A percentile compares a stretch with the other conserved stretches of the same genome.
Evolutionary conservation across 2,797 vertebrate genomes (phyloP).

Genomic region (Morus bassanus): DNA sequence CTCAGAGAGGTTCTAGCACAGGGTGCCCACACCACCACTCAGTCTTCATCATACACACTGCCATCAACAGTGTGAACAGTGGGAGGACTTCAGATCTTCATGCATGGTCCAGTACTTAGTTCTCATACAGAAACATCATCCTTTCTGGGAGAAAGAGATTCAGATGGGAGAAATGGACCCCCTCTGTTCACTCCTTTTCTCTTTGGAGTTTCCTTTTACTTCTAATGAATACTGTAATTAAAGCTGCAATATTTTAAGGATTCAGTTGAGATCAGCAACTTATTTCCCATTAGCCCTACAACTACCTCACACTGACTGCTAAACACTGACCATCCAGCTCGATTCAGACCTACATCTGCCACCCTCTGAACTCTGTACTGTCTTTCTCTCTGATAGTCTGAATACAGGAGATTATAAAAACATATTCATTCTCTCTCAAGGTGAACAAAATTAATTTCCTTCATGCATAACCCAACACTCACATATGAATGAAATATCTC

Average conservation of each 20-base stretch:
- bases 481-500: constrained; percentile 7
- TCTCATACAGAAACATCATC: background rate
- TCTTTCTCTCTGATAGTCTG: background rate
- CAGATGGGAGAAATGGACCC: too few relatives aligned
- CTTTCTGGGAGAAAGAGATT: background rate
- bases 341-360: background rate
- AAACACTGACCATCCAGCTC: background rate
- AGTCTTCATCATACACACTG: background rate
- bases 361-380: background rate
- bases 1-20: background rate
- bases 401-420: background rate
- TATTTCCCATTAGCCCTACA: background rate
- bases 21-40: background rate
- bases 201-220: background rate
- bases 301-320: background rate
- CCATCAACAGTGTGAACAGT: accelerated
- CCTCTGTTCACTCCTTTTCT: background rate
- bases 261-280: background rate
- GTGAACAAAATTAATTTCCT: constrained; percentile 1
- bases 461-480: background rate
- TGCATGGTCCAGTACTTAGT: background rate
- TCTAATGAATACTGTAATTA: background rate
- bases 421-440: background rate
- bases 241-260: background rate
- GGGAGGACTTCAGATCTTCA: background rate